phyloP scores from a whole-genome alignment of 2,888 invertebrate species.

The Synergus itoensis region DNA sequence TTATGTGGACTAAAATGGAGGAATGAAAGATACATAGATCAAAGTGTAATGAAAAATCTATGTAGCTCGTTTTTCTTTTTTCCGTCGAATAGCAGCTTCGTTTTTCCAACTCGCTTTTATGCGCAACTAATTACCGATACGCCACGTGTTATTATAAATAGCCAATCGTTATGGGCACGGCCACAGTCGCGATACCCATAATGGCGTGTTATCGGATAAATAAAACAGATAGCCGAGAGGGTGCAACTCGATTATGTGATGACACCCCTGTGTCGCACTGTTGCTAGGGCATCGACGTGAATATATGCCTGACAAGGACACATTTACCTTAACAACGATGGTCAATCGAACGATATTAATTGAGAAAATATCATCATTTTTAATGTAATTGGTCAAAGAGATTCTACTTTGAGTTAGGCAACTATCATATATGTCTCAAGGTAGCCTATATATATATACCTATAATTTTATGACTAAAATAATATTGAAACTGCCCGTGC shows the following conservation, averaged over 20 bases:
- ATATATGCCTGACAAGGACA: slow-evolving; percentile 46
- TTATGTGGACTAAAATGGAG: not conserved
- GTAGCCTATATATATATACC: too few relatives aligned
- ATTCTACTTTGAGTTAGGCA: slow-evolving; percentile 11
- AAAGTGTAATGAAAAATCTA: slow-evolving; percentile 19
- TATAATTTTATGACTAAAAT: too few relatives aligned
- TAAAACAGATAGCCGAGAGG: slow-evolving; percentile 76
- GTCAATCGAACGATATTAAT: slow-evolving; percentile 34
- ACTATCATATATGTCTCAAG: too few relatives aligned
- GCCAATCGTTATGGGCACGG: slow-evolving; percentile 76
- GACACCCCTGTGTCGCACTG: slow-evolving; percentile 65
- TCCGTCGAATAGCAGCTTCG: not conserved
- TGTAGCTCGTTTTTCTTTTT: slow-evolving; percentile 34
- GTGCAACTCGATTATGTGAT: slow-evolving; percentile 76
- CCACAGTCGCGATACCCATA: slow-evolving; percentile 75
- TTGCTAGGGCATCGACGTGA: slow-evolving; percentile 57
- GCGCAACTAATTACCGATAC: slow-evolving; percentile 76
- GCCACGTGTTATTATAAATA: slow-evolving; percentile 77
- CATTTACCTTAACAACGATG: slow-evolving; percentile 13
- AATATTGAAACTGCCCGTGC: too few relatives aligned
- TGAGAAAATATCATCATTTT: slow-evolving; percentile 31
- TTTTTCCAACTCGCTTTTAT: slow-evolving; percentile 57
- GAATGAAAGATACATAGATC: not conserved
- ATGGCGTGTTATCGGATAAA: slow-evolving; percentile 78
- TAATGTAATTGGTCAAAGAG: slow-evolving; percentile 24